Conservation (phyloP, 2,888 invertebrate species). For the Alviniconcha strummeri region DNA sequence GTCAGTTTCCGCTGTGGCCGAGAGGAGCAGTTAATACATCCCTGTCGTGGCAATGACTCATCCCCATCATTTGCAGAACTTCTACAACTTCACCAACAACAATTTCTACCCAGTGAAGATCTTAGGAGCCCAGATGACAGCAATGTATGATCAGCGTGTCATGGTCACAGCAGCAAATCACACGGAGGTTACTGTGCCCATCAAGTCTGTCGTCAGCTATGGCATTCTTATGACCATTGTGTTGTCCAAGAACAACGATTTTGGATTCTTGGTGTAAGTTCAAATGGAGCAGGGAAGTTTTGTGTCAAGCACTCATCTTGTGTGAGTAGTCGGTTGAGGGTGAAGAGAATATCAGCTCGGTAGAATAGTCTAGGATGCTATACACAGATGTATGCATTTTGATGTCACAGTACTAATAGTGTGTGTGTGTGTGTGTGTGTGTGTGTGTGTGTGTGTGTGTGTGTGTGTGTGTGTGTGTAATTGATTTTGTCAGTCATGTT, state of each 20-base stretch:
- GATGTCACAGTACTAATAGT: not conserved
- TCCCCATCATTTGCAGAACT: slow-evolving; percentile 59
- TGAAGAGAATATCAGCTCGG: not conserved
- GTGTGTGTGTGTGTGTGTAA: slow-evolving; percentile 7
- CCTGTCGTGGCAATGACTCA: too few relatives aligned
- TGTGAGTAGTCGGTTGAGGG: not conserved
- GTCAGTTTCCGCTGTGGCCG: too few relatives aligned
- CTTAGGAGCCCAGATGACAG: slow-evolving; percentile 55
- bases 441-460: slow-evolving; percentile 7
- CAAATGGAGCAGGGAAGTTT: too few relatives aligned
- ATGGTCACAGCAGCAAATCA: slow-evolving; percentile 47
- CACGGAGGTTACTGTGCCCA: slow-evolving; percentile 49
- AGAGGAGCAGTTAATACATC: too few relatives aligned
- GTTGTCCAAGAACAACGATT: slow-evolving; percentile 52
- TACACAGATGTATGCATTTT: not conserved
- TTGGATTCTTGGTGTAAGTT: slow-evolving; percentile 63
- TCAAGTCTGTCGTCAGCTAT: slow-evolving; percentile 47
- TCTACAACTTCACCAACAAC: slow-evolving; percentile 70
- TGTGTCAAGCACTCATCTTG: too few relatives aligned
- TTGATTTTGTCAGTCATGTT: not conserved
- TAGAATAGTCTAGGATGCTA: too few relatives aligned
- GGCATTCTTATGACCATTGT: slow-evolving; percentile 50
- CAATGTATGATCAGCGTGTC: slow-evolving; percentile 59
- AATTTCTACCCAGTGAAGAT: slow-evolving; percentile 71
- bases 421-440: not conserved